These are phyloP conservation scores for Periplaneta americana DNA, from an alignment of 1,140 invertebrate genomes.

Conservation along the genomic window DNA sequence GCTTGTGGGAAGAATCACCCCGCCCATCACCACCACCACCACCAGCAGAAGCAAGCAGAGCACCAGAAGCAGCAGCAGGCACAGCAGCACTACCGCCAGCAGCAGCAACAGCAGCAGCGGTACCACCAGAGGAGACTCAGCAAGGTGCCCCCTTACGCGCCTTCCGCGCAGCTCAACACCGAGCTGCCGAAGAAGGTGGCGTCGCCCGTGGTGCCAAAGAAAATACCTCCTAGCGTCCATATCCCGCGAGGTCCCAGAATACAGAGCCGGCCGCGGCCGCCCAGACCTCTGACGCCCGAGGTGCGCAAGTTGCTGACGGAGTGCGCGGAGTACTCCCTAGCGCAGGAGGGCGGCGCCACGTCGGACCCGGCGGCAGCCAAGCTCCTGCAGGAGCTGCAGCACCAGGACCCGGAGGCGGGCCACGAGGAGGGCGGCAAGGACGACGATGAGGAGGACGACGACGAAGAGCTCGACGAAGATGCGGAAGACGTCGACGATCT, in stretches of 20 bases:
- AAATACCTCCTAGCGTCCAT: background rate
- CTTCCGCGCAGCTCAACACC: background rate
- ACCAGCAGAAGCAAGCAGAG: slow-evolving; percentile 6
- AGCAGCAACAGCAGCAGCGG: background rate
- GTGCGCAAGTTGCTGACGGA: slow-evolving; percentile 26
- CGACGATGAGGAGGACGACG: slow-evolving; percentile 19
- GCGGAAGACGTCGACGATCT: slow-evolving; percentile 28
- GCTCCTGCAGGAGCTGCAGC: slow-evolving; percentile 32
- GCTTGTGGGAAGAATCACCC: slow-evolving; percentile 25
- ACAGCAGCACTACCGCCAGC: background rate
- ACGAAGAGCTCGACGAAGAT: background rate
- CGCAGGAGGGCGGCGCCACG: slow-evolving; percentile 20
- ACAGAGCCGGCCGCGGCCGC: background rate
- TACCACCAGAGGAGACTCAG: background rate
- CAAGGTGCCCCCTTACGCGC: background rate
- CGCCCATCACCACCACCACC: slow-evolving; percentile 13
- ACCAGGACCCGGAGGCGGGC: slow-evolving; percentile 22
- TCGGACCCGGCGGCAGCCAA: slow-evolving; percentile 28
- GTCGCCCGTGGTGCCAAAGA: background rate
- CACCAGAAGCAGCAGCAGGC: background rate
- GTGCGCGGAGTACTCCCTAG: slow-evolving; percentile 35
- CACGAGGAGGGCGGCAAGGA: slow-evolving; percentile 21
- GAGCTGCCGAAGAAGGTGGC: background rate
- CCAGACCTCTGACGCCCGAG: slow-evolving; percentile 5
- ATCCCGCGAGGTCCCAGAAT: background rate